phyloP scores from a whole-genome alignment of 2,113 vertebrate genomes.

The Gymnorhina tibicen region DNA sequence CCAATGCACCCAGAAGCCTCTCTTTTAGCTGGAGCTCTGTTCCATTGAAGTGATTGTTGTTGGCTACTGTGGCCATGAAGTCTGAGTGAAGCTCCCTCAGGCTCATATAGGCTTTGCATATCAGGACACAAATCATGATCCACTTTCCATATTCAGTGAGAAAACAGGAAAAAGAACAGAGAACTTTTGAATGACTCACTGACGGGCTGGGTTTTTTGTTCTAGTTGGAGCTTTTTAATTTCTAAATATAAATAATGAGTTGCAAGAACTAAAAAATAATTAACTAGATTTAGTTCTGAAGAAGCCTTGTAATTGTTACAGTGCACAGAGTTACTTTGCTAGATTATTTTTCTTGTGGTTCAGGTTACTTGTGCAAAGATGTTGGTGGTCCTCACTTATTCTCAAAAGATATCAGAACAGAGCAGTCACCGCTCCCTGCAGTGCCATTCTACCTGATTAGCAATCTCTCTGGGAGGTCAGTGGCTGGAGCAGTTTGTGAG shows the following conservation, averaged over 20 bases:
- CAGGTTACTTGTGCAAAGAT: conserved; percentile 11
- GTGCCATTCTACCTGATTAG: neutral
- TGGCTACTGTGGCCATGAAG: neutral
- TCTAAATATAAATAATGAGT: conserved; percentile 26
- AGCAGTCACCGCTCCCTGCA: neutral
- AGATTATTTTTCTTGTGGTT: conserved; percentile 10
- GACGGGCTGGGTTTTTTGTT: neutral
- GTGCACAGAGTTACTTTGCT: neutral
- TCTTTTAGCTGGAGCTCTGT: neutral
- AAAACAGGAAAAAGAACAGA: conserved; percentile 58
- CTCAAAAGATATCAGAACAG: neutral
- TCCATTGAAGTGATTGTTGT: neutral
- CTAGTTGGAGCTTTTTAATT: neutral
- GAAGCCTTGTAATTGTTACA: neutral
- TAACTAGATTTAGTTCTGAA: neutral
- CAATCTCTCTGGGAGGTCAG: conserved; percentile 4
- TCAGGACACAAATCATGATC: neutral
- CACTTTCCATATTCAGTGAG: conserved; percentile 23
- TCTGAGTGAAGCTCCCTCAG: neutral
- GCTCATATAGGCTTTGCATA: neutral
- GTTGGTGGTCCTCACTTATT: conserved; percentile 16
- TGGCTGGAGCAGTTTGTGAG: neutral
- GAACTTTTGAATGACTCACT: neutral
- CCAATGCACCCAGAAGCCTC: neutral
- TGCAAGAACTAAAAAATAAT: neutral